phyloP scores from a whole-genome alignment of 2,888 invertebrate species.

The Spilosoma lubricipeda region DNA sequence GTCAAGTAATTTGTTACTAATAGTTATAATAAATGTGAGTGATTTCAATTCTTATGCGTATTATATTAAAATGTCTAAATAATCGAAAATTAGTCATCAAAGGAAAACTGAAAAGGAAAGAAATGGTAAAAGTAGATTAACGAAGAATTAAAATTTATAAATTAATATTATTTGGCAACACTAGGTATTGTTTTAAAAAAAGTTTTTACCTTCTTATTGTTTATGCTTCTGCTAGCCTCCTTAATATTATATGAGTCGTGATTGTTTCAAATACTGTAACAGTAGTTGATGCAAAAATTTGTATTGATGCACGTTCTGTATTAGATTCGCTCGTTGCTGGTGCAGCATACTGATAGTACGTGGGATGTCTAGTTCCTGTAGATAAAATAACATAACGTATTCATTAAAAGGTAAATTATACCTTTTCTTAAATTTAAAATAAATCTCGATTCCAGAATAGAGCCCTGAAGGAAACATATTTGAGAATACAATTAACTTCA shows the following conservation, averaged over 20 bases:
- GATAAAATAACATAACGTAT: not conserved
- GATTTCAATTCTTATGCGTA: not conserved
- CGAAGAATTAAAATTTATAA: not conserved
- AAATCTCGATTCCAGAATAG: not conserved
- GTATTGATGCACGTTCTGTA: constrained; percentile 96
- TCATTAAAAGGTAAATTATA: not conserved
- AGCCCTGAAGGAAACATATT: not conserved
- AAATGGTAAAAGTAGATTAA: not conserved
- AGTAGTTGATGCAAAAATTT: constrained; percentile 94
- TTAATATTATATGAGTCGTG: constrained; percentile 90
- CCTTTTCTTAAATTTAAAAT: too few relatives aligned
- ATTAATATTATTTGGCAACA: not conserved
- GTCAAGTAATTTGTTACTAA: not conserved
- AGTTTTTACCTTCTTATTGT: not conserved
- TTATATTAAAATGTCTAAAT: too few relatives aligned
- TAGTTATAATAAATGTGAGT: not conserved
- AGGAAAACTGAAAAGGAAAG: not conserved
- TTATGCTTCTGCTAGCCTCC: not conserved
- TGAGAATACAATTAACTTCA: not conserved
- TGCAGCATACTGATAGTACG: constrained; percentile 92
- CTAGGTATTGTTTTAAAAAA: not conserved
- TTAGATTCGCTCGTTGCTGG: constrained; percentile 95
- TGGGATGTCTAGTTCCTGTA: constrained; percentile 94
- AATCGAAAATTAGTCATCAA: not conserved
- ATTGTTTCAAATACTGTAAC: constrained; percentile 94